These are phyloP conservation scores for Sturnus vulgaris DNA, from an alignment of 2,113 vertebrate species.

Conservation along the genomic window DNA sequence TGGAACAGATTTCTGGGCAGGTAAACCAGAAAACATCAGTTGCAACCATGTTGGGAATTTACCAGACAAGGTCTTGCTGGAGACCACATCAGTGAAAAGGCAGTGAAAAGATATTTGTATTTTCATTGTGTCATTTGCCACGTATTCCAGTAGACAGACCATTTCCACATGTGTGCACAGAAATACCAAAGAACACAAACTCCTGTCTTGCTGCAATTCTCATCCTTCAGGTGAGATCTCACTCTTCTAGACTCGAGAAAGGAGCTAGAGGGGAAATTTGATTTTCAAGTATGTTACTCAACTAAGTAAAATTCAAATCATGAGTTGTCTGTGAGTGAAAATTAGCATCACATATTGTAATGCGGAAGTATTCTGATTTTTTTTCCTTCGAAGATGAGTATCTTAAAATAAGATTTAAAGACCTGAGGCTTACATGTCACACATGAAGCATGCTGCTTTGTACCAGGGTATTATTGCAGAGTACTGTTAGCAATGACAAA, in stretches of 20 bases:
- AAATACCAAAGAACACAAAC: background rate
- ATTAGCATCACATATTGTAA: background rate
- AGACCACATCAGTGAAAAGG: background rate
- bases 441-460: background rate
- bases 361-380: background rate
- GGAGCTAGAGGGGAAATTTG: background rate
- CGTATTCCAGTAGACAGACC: background rate
- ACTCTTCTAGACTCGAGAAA: background rate
- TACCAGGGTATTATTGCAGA: background rate
- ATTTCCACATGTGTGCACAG: rapidly evolving
- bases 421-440: background rate
- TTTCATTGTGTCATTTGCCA: background rate
- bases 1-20: background rate
- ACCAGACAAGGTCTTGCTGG: background rate
- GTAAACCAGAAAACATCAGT: background rate
- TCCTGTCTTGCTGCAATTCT: background rate
- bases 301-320: background rate
- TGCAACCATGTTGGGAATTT: background rate
- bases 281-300: background rate
- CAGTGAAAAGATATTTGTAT: background rate
- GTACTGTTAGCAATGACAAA: background rate
- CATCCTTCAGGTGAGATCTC: background rate
- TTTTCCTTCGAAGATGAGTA: rapidly evolving
- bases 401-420: background rate
- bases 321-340: background rate